phyloP scores from a whole-genome alignment of 1,140 invertebrate genomes.

The Adoxophyes honmai region DNA sequence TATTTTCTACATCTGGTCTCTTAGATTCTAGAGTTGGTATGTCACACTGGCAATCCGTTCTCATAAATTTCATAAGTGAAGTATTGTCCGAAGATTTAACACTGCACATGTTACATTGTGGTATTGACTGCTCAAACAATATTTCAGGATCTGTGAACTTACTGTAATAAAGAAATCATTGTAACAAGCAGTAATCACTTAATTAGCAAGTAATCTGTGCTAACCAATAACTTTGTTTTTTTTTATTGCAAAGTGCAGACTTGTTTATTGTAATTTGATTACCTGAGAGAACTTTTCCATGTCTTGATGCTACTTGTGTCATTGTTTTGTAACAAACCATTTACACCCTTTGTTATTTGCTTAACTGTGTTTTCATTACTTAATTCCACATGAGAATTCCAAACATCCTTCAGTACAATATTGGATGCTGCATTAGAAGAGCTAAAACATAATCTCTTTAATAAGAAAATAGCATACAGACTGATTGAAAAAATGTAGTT shows the following conservation, averaged over 20 bases:
- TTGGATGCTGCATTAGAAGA: slow-evolving; percentile 42
- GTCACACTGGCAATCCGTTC: slow-evolving; percentile 44
- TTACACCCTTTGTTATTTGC: slow-evolving; percentile 30
- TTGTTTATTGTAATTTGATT: slow-evolving; percentile 18
- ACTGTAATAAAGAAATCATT: slow-evolving; percentile 41
- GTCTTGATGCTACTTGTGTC: slow-evolving; percentile 29
- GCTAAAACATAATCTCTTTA: slow-evolving; percentile 25
- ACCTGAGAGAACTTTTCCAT: slow-evolving; percentile 48
- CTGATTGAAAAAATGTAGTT: neutral
- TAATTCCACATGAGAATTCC: slow-evolving; percentile 32
- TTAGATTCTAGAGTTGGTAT: slow-evolving; percentile 17
- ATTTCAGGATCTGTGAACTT: slow-evolving; percentile 36
- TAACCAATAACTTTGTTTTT: no score
- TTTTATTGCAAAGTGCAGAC: no score
- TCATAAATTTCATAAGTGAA: slow-evolving; percentile 31
- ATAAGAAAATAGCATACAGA: neutral
- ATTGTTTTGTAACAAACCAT: slow-evolving; percentile 29
- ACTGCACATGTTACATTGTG: slow-evolving; percentile 38
- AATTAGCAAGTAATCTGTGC: no score
- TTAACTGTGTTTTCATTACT: slow-evolving; percentile 26
- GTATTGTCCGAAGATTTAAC: slow-evolving; percentile 9
- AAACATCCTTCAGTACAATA: slow-evolving; percentile 39
- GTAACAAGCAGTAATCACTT: no score
- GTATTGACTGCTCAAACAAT: slow-evolving; percentile 40
- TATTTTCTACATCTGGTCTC: slow-evolving; percentile 14